Conservation (phyloP, 1,140 invertebrate genomes). For the Telenomus remus region DNA sequence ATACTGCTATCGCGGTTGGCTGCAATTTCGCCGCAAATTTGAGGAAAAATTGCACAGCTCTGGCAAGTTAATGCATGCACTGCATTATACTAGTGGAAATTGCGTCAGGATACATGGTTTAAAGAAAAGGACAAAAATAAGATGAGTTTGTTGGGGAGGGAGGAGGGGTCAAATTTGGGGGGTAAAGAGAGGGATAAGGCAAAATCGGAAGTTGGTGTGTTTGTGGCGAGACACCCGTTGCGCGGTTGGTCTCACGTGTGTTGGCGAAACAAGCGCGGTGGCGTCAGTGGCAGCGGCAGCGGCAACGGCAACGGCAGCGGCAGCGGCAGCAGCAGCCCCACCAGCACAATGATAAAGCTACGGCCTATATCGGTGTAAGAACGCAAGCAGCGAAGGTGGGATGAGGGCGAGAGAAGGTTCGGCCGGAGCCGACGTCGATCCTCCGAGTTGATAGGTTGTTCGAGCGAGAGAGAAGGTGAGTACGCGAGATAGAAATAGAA, state of each 20-base stretch:
- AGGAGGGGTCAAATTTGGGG: background rate
- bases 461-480: conserved; percentile 68
- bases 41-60: no score
- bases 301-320: conserved; percentile 30
- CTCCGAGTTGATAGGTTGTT: conserved; percentile 76
- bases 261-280: conserved; percentile 39
- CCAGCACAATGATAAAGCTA: conserved; percentile 64
- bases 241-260: conserved; percentile 49
- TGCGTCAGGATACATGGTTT: no score
- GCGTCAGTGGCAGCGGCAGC: conserved; percentile 42
- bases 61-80: no score
- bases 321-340: conserved; percentile 45
- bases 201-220: conserved; percentile 8
- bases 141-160: background rate
- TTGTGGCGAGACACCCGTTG: conserved; percentile 52
- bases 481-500: conserved; percentile 74
- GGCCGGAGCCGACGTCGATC: conserved; percentile 73
- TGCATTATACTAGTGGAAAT: no score
- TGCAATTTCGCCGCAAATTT: no score
- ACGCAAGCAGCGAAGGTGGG: conserved; percentile 73
- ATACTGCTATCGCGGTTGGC: no score
- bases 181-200: background rate
- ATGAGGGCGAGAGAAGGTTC: conserved; percentile 69
- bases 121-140: no score
- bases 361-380: conserved; percentile 73